These are phyloP conservation scores for Procambarus clarkii DNA, from an alignment of 1,140 invertebrate species.

Conservation along the genomic window DNA sequence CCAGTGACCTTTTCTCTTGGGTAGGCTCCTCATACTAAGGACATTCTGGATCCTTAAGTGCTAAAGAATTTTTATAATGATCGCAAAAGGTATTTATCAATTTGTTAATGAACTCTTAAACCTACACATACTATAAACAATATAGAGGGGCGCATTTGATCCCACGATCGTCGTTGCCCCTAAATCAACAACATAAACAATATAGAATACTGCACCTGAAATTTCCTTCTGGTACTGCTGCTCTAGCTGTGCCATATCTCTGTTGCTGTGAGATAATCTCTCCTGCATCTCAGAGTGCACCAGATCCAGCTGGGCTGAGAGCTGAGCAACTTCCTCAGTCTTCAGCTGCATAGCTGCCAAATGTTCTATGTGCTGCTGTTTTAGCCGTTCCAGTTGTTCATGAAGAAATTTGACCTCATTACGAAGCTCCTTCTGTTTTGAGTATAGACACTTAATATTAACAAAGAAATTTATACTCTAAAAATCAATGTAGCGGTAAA, in stretches of 20 bases:
- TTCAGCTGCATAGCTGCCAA: not conserved
- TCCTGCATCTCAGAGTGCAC: constrained; percentile 25
- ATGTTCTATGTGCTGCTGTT: constrained; percentile 14
- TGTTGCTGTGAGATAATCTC: constrained; percentile 6
- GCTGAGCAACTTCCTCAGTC: constrained; percentile 21
- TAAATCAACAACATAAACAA: too few relatives aligned
- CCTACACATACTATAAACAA: not conserved
- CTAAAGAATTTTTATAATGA: too few relatives aligned
- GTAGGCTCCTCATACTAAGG: too few relatives aligned
- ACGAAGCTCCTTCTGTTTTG: not conserved
- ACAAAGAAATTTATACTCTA: too few relatives aligned
- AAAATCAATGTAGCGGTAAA: too few relatives aligned
- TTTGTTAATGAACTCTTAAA: not conserved
- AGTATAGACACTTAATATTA: not conserved
- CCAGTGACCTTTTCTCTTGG: too few relatives aligned
- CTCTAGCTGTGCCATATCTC: constrained; percentile 18
- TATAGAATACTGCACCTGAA: constrained; percentile 3
- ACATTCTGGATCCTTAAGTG: too few relatives aligned
- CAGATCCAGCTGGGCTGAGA: constrained; percentile 7
- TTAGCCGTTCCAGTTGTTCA: constrained; percentile 5
- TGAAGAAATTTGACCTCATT: not conserved
- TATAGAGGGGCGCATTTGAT: too few relatives aligned
- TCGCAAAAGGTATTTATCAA: too few relatives aligned
- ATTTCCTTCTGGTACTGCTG: constrained; percentile 44
- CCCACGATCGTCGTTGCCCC: too few relatives aligned